A percentile compares a stretch with the other conserved stretches of the same genome.
phyloP scores from a whole-genome alignment of 1,140 invertebrate genomes.

The Drosophila tristis region DNA sequence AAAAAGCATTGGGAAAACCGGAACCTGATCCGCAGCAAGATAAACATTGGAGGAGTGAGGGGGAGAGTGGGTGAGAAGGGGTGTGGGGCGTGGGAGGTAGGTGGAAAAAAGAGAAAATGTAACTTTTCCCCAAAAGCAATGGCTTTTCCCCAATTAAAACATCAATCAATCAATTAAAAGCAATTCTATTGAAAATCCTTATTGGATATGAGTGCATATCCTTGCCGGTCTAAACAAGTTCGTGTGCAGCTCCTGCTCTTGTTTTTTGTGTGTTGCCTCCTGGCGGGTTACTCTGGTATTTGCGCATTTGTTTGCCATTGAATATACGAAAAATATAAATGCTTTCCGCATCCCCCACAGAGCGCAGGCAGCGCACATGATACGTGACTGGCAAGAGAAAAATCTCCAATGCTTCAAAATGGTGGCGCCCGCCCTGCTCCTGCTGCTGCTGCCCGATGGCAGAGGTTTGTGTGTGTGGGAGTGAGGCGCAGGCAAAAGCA shows the following conservation, averaged over 20 bases:
- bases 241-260: slow-evolving; percentile 22
- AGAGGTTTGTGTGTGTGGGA: not conserved
- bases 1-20: slow-evolving; percentile 35
- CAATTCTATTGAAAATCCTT: slow-evolving; percentile 75
- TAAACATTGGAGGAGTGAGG: slow-evolving; percentile 15
- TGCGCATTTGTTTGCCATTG: slow-evolving; percentile 65
- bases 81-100: slow-evolving; percentile 9
- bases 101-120: slow-evolving; percentile 37
- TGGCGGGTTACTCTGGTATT: slow-evolving; percentile 35
- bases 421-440: slow-evolving; percentile 22
- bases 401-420: slow-evolving; percentile 65
- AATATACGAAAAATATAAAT: slow-evolving; percentile 68
- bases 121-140: slow-evolving; percentile 40
- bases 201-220: slow-evolving; percentile 65
- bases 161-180: slow-evolving; percentile 83
- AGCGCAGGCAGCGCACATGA: slow-evolving; percentile 22
- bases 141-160: slow-evolving; percentile 81
- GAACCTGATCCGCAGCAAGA: slow-evolving; percentile 52
- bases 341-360: slow-evolving; percentile 37
- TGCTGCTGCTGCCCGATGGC: not conserved
- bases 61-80: slow-evolving; percentile 21
- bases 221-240: slow-evolving; percentile 67
- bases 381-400: slow-evolving; percentile 70
- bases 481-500: slow-evolving; percentile 17
- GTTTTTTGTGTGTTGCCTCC: slow-evolving; percentile 13